phyloP scores from a whole-genome alignment of 1,140 invertebrate genomes.

The Mercenaria mercenaria region DNA sequence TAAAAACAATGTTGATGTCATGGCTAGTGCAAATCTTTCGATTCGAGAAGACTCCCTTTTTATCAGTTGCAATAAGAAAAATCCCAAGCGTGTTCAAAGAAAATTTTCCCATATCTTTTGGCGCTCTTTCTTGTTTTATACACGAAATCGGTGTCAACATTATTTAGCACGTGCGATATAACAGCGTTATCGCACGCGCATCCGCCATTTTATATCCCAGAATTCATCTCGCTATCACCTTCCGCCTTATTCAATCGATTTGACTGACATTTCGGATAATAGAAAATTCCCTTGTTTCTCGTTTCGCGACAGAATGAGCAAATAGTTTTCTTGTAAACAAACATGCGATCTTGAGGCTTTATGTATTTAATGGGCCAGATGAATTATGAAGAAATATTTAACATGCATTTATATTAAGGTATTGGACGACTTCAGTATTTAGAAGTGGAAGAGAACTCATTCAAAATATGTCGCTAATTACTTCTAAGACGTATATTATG shows the following conservation, averaged over 20 bases:
- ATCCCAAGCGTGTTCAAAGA: neutral
- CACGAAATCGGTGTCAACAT: conserved; percentile 60
- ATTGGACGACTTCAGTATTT: no score
- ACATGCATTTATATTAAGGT: no score
- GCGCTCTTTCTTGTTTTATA: neutral
- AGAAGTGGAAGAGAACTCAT: no score
- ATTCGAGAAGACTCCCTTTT: neutral
- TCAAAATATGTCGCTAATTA: no score
- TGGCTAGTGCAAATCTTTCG: neutral
- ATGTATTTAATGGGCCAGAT: no score
- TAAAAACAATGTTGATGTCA: no score
- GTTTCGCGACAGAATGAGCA: neutral
- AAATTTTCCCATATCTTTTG: neutral
- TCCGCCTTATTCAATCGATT: conserved; percentile 41
- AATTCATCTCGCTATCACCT: conserved; percentile 58
- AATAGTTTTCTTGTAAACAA: conserved; percentile 19
- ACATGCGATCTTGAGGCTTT: neutral
- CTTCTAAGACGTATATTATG: no score
- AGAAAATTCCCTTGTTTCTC: conserved; percentile 53
- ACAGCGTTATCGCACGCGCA: conserved; percentile 59
- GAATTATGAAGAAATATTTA: neutral
- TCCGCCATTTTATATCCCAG: conserved; percentile 53
- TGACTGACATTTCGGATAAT: conserved; percentile 35
- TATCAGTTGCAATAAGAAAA: neutral
- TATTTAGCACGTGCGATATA: conserved; percentile 62